phyloP scores from a whole-genome alignment of 1,140 invertebrate species.

The Lepidostoma basale region DNA sequence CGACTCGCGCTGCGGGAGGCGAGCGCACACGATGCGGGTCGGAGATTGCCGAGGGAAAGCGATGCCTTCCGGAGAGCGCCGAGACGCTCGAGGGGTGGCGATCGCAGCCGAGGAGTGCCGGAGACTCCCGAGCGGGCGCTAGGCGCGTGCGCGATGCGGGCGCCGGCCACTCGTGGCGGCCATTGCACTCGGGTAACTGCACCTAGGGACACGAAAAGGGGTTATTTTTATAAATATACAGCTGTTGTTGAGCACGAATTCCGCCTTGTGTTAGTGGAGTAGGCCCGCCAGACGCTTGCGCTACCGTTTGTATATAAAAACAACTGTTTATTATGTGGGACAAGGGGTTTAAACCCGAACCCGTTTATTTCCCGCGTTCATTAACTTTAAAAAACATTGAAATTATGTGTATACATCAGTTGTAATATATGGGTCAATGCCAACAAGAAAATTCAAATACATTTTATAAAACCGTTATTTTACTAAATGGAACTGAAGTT shows the following conservation, averaged over 20 bases:
- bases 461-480: too few relatives aligned
- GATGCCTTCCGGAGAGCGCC: slow-evolving; percentile 1
- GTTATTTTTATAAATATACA: slow-evolving; percentile 17
- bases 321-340: too few relatives aligned
- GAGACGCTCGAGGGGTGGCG: neutral
- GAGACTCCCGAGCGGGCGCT: neutral
- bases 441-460: too few relatives aligned
- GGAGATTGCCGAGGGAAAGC: slow-evolving; percentile 3
- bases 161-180: slow-evolving; percentile 23
- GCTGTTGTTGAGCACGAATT: slow-evolving; percentile 17
- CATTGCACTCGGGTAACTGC: slow-evolving; percentile 34
- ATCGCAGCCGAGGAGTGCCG: neutral
- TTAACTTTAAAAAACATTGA: too few relatives aligned
- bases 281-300: too few relatives aligned
- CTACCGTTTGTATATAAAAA: too few relatives aligned
- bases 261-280: neutral
- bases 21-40: neutral
- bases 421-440: too few relatives aligned
- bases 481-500: too few relatives aligned
- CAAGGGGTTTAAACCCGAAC: too few relatives aligned
- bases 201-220: slow-evolving; percentile 26
- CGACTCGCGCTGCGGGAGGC: slow-evolving; percentile 30
- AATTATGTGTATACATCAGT: too few relatives aligned
- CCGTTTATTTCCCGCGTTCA: too few relatives aligned
- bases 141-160: slow-evolving; percentile 14